phyloP scores from a whole-genome alignment of 2,113 vertebrate species.

The Scartelaos histophorus region DNA sequence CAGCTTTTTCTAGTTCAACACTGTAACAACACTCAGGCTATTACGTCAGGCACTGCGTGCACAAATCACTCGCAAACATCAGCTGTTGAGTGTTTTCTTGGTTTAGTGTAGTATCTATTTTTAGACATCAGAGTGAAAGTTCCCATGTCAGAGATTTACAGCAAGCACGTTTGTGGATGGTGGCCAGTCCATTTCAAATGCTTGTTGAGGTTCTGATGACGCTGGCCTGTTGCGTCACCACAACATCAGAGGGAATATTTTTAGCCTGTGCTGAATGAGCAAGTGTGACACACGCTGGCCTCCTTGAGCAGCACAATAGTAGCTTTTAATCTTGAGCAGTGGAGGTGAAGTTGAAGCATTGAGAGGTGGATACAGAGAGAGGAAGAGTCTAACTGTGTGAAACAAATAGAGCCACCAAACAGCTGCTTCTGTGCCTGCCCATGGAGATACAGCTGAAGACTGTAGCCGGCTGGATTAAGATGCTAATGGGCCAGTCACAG shows the following conservation, averaged over 20 bases:
- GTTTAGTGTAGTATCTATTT: conserved; percentile 51
- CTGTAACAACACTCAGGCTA: conserved; percentile 10
- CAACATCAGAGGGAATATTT: conserved; percentile 68
- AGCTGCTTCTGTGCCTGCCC: conserved; percentile 39
- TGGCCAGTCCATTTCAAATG: conserved; percentile 37
- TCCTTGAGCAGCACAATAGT: conserved; percentile 47
- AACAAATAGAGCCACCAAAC: conserved; percentile 46
- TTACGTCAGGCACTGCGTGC: background rate
- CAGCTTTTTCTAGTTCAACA: conserved; percentile 11
- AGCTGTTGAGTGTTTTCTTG: conserved; percentile 41
- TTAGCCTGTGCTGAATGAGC: conserved; percentile 61
- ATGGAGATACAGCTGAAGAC: conserved; percentile 19
- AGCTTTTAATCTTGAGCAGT: conserved; percentile 62
- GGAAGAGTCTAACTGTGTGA: conserved; percentile 19
- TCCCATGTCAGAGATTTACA: conserved; percentile 21
- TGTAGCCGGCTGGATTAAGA: conserved; percentile 48
- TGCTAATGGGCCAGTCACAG: conserved; percentile 44
- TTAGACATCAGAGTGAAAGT: conserved; percentile 34
- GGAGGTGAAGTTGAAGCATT: conserved; percentile 55
- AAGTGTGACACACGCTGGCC: conserved; percentile 46
- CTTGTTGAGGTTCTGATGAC: conserved; percentile 37
- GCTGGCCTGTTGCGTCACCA: conserved; percentile 58
- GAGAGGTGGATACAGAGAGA: conserved; percentile 28
- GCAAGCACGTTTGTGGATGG: conserved; percentile 16
- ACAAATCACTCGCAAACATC: conserved; percentile 19